Evolutionary conservation across 2,888 invertebrate species (phyloP).

Genomic region (Acholoe squamosa): DNA sequence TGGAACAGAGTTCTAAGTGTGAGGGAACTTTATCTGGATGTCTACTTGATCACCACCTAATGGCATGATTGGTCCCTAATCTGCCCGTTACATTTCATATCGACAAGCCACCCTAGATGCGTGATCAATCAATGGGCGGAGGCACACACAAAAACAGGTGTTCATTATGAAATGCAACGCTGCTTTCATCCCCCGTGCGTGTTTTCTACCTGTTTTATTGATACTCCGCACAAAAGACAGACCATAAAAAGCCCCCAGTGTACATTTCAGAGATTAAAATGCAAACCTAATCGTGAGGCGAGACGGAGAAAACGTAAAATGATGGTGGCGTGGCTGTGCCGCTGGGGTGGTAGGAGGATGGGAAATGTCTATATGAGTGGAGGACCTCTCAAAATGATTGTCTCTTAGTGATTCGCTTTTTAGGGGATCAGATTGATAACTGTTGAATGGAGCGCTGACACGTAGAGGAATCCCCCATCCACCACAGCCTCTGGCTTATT

Average conservation of each 20-base stretch:
- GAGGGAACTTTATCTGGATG: slow-evolving; percentile 43
- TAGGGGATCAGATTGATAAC: slow-evolving; percentile 41
- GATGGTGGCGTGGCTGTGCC: slow-evolving; percentile 5
- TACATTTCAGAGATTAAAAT: slow-evolving; percentile 61
- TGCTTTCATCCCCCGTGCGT: slow-evolving; percentile 48
- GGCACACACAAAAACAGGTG: slow-evolving; percentile 32
- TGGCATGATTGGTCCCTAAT: slow-evolving; percentile 49
- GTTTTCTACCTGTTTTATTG: slow-evolving; percentile 53
- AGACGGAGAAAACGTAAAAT: slow-evolving; percentile 26
- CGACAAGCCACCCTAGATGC: slow-evolving; percentile 22
- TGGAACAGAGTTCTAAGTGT: slow-evolving; percentile 31
- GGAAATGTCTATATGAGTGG: slow-evolving; percentile 18
- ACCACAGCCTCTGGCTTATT: slow-evolving; percentile 52
- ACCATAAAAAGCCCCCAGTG: slow-evolving; percentile 30
- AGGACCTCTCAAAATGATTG: slow-evolving; percentile 54
- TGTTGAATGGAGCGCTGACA: slow-evolving; percentile 37
- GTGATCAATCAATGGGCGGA: slow-evolving; percentile 35
- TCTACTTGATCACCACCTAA: slow-evolving; percentile 46
- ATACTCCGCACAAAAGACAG: slow-evolving; percentile 34
- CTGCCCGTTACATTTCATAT: slow-evolving; percentile 37
- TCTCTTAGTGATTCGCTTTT: slow-evolving; percentile 30
- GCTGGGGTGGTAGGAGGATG: not conserved
- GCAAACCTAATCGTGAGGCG: slow-evolving; percentile 45
- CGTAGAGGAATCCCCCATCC: not conserved
- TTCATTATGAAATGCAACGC: slow-evolving; percentile 51